A percentile compares a stretch with the other conserved stretches of the same genome.
These are phyloP conservation scores for Chauna torquata DNA, from an alignment of 2,113 vertebrate species.

Conservation along the genomic window DNA sequence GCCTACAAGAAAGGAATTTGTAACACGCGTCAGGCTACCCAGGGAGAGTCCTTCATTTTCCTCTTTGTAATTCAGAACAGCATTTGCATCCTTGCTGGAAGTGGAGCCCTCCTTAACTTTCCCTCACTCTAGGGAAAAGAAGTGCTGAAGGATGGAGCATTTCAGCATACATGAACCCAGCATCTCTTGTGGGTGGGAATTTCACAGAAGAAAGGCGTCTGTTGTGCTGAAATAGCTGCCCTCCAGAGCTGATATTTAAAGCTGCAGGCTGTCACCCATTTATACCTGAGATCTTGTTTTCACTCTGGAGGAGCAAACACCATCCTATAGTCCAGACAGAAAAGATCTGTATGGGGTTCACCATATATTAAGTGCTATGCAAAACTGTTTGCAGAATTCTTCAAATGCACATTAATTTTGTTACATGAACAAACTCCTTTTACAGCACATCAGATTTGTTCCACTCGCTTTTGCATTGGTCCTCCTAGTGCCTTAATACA, in stretches of 20 bases:
- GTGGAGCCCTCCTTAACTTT: constrained; percentile 21
- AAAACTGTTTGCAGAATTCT: background rate
- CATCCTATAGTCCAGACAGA: background rate
- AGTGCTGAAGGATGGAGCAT: constrained; percentile 49
- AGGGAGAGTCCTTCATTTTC: constrained; percentile 23
- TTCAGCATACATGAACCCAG: constrained; percentile 34
- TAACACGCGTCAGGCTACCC: constrained; percentile 43
- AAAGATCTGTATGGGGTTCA: background rate
- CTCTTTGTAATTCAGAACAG: constrained; percentile 68
- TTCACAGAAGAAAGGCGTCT: constrained; percentile 67
- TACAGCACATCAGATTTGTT: background rate
- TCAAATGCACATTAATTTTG: background rate
- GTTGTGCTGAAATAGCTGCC: constrained; percentile 49
- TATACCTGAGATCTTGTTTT: background rate
- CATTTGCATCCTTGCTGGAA: constrained; percentile 43
- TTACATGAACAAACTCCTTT: background rate
- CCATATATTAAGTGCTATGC: background rate
- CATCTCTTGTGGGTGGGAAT: constrained; percentile 26
- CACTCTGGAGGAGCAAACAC: background rate
- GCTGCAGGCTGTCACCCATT: background rate
- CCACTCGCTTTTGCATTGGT: background rate
- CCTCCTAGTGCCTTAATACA: background rate
- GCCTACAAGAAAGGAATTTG: constrained; percentile 53
- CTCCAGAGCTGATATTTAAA: constrained; percentile 45
- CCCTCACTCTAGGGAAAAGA: constrained; percentile 40